Evolutionary conservation across 2,113 vertebrate species (phyloP).

Genomic region (Eublepharis macularius): DNA sequence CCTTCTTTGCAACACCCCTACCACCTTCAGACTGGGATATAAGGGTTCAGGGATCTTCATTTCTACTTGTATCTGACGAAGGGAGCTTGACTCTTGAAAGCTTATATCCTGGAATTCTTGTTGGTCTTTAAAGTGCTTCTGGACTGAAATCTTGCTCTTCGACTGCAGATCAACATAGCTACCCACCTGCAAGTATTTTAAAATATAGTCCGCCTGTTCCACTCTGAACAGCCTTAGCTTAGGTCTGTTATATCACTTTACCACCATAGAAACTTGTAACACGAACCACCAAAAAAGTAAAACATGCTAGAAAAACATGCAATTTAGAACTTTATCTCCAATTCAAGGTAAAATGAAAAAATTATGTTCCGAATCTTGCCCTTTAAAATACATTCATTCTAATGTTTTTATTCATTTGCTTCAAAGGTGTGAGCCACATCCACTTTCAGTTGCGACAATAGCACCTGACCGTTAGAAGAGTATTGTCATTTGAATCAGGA

Average conservation of each 20-base stretch:
- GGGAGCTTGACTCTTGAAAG: too few relatives aligned
- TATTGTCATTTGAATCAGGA: constrained; percentile 71
- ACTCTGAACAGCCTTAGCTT: neutral
- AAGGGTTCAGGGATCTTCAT: too few relatives aligned
- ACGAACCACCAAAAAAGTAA: constrained; percentile 20
- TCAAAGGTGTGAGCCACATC: constrained; percentile 57
- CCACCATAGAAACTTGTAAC: constrained; percentile 13
- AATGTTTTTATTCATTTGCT: constrained; percentile 61
- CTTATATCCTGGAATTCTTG: too few relatives aligned
- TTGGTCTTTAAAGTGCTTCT: too few relatives aligned
- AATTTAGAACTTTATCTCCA: neutral
- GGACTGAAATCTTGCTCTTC: too few relatives aligned
- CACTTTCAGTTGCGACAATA: constrained; percentile 70
- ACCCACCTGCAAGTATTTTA: too few relatives aligned
- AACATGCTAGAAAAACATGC: constrained; percentile 7
- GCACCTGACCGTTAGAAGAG: constrained; percentile 69
- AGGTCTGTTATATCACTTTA: neutral
- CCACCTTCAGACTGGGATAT: too few relatives aligned
- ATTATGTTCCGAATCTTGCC: neutral
- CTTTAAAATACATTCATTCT: constrained; percentile 47
- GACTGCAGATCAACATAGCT: too few relatives aligned
- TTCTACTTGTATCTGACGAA: too few relatives aligned
- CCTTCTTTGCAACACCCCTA: too few relatives aligned
- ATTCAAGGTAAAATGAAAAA: constrained; percentile 12
- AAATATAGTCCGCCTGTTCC: neutral